Percentiles rank a stretch among this genome's conserved stretches.
These are phyloP conservation scores for Dione vanillae DNA, from an alignment of 2,888 invertebrate genomes.

Conservation along the genomic window DNA sequence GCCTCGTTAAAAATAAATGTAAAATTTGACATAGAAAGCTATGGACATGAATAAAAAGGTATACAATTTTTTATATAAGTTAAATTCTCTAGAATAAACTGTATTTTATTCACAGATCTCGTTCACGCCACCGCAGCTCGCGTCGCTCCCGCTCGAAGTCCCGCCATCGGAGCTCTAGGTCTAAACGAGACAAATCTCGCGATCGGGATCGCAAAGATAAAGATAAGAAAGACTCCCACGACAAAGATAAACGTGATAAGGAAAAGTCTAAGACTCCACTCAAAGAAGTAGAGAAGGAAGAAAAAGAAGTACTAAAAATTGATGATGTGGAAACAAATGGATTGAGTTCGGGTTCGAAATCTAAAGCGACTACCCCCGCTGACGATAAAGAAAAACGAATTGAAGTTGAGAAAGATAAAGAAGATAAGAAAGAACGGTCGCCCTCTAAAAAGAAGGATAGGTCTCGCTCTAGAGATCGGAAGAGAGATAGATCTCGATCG, in stretches of 20 bases:
- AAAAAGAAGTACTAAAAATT: conserved; percentile 63
- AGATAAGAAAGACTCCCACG: conserved; percentile 61
- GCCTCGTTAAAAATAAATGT: no score
- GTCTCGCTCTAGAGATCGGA: conserved; percentile 75
- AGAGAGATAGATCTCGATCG: conserved; percentile 83
- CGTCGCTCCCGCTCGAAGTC: conserved; percentile 81
- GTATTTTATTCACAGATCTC: conserved; percentile 65
- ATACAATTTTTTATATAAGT: no score
- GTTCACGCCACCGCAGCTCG: conserved; percentile 84
- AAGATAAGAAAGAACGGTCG: conserved; percentile 63
- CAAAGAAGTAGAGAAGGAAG: conserved; percentile 62
- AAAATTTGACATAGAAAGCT: no score
- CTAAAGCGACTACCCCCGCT: conserved; percentile 64
- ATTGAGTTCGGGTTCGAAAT: conserved; percentile 60
- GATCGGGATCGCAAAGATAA: conserved; percentile 65
- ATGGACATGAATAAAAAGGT: no score
- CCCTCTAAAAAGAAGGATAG: conserved; percentile 76
- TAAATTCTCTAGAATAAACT: no score
- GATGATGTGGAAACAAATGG: conserved; percentile 68
- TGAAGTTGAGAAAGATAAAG: conserved; percentile 47
- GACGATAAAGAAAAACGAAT: conserved; percentile 61
- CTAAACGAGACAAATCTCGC: conserved; percentile 76
- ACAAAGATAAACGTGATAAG: conserved; percentile 64
- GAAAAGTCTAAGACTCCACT: conserved; percentile 69
- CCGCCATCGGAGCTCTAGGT: conserved; percentile 82